Evolutionary conservation across 2,888 invertebrate genomes (phyloP), one percentile per base, ranked within the genome.

Genomic region (Spialia ferax): DNA sequence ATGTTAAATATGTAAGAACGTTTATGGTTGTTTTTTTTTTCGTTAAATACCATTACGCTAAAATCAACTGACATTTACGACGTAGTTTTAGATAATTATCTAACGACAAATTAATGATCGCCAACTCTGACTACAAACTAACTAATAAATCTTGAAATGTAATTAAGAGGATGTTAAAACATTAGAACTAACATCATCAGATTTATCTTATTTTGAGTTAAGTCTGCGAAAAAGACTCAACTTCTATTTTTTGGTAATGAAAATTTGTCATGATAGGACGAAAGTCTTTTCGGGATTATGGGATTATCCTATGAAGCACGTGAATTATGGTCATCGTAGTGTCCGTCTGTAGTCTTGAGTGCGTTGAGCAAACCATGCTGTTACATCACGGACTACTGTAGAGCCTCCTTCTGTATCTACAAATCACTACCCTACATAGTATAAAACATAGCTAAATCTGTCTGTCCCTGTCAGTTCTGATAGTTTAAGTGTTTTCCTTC

Each of bases 311-410:
- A 23, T n/a, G 5, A 15, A 11, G 2, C 2, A 15, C n/a, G n/a
- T 38, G 23, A 15, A 59, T 2, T 10, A 7, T 59, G 57, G 42
- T 42, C 42, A 59, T 8, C 5, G 56, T 4, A 35, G n/a, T n/a
- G n/a, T 6, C 26, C 11, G n/a, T 56, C 32, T 35, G 32, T 56
- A 56, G 32, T 56, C 29, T 20, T 32, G 11, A 20, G 32, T 22
- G 50, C 20, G 56, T 56, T 56, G 59, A 13, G 59, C 59, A 42
- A 59, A 42, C 50, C 10, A 22, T 18, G 2, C 1, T 18, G 22
- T 50, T 50, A 50, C 50, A 10, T 50, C 22, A 50, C n/a, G 4
- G n/a, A 38, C 13, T 10, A 32, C 6, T 38, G 13, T 38, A 7
- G 2, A 3, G 2, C 7, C 38, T n/a, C 5, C 32, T 32, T 13